Evolutionary conservation across 1,140 invertebrate genomes (phyloP), one percentile per base, ranked within the genome.

Genomic region (Drosophila ohnishii): DNA sequence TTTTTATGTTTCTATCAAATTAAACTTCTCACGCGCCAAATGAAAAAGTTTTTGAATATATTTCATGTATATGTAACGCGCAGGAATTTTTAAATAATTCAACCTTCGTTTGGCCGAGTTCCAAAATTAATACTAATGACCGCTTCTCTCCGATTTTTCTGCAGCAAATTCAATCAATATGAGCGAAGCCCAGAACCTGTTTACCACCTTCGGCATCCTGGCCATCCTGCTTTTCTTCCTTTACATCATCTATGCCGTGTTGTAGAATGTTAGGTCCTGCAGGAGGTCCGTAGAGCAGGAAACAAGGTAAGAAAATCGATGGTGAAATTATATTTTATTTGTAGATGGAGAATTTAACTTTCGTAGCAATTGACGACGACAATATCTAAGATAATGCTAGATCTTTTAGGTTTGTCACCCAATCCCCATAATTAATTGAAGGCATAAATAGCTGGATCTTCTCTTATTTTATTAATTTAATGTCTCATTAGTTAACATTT

Each of bases 161-260:
- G 62, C 59, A 66, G 79, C 48, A 66, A 64, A 56, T 39, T 30
- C 55, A 87, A 44, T 48, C 44, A 74, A 78, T 47, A 91, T 91
- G 90, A 90, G 75, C 76, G 90, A 91, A 75, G 77, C 81, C 47
- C 75, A 60, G 45, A 91, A 90, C 57, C 72, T 91, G 56, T 61
- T 91, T 40, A 75, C 90, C 66, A 91, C 89, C 67, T 91, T 91
- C 50, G 64, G 82, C 74, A 90, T 91, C 57, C 70, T 91, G 83
- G 86, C 83, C 61, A 50, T 90, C 10, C 64, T 91, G 6, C 57
- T 91, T 50, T 76, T 90, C 45, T 60, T 76, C 51, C 70, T 91
- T 11, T 91, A 75, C 61, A 71, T 90, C 37, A 75, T 91, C 53
- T 91, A 91, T 64, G 90, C 88, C 44, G 87, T 90, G 28, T 88